Base-by-base conservation (phyloP, 2,113 vertebrate genomes). In the Prionailurus viverrinus region DNA sequence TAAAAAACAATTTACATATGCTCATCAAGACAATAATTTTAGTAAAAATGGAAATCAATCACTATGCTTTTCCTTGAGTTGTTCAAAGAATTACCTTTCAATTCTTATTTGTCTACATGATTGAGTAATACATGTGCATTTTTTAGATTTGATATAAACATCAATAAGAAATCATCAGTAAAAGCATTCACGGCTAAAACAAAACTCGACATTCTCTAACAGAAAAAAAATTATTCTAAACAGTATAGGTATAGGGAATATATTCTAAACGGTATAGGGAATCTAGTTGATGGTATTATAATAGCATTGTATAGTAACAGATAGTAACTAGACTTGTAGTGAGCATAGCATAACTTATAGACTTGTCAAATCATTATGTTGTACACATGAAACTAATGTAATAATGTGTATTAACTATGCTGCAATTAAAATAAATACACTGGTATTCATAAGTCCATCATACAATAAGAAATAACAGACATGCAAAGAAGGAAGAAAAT, bases 81-180 rank as follows among this genome's bases (percentile, higher is more conserved):
- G 94, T 80, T 97, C 36, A 79, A 99, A 36, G 98, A 97, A 25
- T 98, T 92, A 83, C 93, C 79, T 61, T 99, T 98, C 85, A 99
- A 96, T 79, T 98, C 98, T 7, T 98, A 95, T 82, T 97, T 98
- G 80, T 97, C 98, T 79, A 99, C 97, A 76, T 99, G 99, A 95
- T 97, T 98, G 94, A 99, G 99, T 94, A 99, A 96, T 3, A 98
- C 98, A 96, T 96, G 98, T 16, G 98, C 97, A 99, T 99, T 99
- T 76, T 82, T 94, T 94, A 78, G 41, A 41, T 81, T 89, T 92
- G 27, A 81, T 51, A 65, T 68, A 81, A 84, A 51, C 8, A 91
- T 68, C n/a, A 94, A 33, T 80, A 79, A 65, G 87, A 93, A 83
- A 7, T 25, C 31, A 80, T 48, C 14, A 45, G 4, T 53, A 41